Evolutionary conservation across 2,113 vertebrate species (phyloP), one percentile per base, ranked within the genome.

Genomic region (Zosterops borbonicus): DNA sequence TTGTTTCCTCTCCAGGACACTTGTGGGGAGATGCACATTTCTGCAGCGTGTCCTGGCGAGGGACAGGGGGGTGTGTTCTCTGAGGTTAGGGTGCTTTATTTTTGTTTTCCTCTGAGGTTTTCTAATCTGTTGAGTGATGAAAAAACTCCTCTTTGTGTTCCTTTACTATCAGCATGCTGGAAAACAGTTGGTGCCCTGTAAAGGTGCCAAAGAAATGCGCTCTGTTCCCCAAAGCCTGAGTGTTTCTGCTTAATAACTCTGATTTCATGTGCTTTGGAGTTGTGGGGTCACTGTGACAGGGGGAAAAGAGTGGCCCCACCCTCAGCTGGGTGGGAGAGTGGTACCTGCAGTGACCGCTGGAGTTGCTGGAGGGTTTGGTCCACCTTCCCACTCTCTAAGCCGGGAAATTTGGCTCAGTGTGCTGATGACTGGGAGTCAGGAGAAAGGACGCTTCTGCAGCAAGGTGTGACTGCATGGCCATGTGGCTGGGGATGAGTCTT

Each of bases 131-230:
- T 82, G 85, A 95, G 82, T 29, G 63, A 92, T 91, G 89, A 56
- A 50, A 73, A 87, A 93, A 63, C 88, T 92, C 92, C 76, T 91
- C 83, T 95, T 90, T 84, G 59, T 63, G 85, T 78, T 95, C 93
- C 47, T 92, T 94, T 88, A 53, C 75, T 64, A 12, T 80, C 53
- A 14, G 6, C 25, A 3, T 37, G 91, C 83, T 77, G 59, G 44
- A 81, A 92, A 78, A 89, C 91, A 94, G 78, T 90, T 2, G 18
- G 75, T 63, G 44, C 14, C 9, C 29, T 69, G 35, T 70, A 37
- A 60, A 18, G 42, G 21, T 29, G 69, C 92, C 23, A 41, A 75
- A 83, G 75, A 95, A 85, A 81, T 8, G 49, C 1, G 8, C 53
- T 71, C 74, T 0, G 0, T 56, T 53, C n/a, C 22, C 58, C 69